Evolutionary conservation across 1,140 invertebrate species (phyloP), one percentile per base, ranked within the genome.

Genomic region (Cyclina sinensis): DNA sequence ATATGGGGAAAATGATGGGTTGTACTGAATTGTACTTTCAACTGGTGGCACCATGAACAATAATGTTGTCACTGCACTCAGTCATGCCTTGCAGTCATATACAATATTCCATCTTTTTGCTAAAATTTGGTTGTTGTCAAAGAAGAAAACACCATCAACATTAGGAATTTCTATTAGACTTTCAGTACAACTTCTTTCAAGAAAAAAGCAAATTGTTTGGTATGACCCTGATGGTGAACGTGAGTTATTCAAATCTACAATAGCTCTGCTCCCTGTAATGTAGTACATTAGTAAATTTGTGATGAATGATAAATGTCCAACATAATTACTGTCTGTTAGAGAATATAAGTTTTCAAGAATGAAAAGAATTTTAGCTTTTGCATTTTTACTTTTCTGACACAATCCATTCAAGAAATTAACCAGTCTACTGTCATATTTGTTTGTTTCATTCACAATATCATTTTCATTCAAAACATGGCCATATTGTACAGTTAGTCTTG

Each of bases 41-140:
- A n/a, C n/a, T n/a, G n/a, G n/a, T n/a, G n/a, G n/a, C n/a, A n/a
- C n/a, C n/a, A n/a, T n/a, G n/a, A n/a, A n/a, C n/a, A n/a, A n/a
- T 14, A 21, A 27, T 1, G 57, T 62, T 24, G 57, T 62, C 5
- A 62, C 27, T 9, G 27, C 57, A 62, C 57, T 62, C 24, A 62
- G n/a, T n/a, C 24, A 62, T 3, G 57, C 57, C 27, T 62, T 62
- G 7, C n/a, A 24, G n/a, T 62, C 27, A 24, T 62, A 62, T 62
- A 7, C 27, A 1, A 62, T 24, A 27, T 62, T 62, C 57, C 57
- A 62, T 27, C 27, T 62, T 3, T 24, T 18, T 9, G 57, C 57
- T 24, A 62, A 27, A 27, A 62, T 62, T 62, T 62, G 57, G 27
- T 62, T 62, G 24, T 62, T 62, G n/a, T 62, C 57, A 62, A 62